Evolutionary conservation across 2,797 vertebrate genomes (phyloP).

Genomic region (Sebastes kiyomatsui): DNA sequence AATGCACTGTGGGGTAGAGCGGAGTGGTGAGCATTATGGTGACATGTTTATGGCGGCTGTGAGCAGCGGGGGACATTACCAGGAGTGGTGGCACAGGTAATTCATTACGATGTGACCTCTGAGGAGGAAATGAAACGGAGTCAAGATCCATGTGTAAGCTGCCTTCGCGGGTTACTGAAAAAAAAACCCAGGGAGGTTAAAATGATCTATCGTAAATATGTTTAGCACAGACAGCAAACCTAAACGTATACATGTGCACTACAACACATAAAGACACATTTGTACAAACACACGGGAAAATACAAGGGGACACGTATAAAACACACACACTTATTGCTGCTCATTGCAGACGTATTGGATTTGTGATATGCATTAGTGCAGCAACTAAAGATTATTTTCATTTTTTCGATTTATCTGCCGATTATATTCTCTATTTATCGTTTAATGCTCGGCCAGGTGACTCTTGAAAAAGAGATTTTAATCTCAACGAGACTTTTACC

Average conservation of each 20-base stretch:
- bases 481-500: no score
- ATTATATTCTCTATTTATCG: background rate
- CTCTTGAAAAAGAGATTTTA: no score
- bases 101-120: constrained; percentile 91
- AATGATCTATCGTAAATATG: constrained; percentile 39
- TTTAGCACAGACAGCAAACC: constrained; percentile 17
- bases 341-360: background rate
- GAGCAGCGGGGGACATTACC: constrained; percentile 89
- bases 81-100: constrained; percentile 90
- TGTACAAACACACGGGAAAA: constrained; percentile 11
- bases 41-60: constrained; percentile 94
- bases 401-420: background rate
- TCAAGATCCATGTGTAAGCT: constrained; percentile 66
- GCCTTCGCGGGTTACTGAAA: constrained; percentile 55
- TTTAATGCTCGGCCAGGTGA: background rate
- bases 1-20: constrained; percentile 86
- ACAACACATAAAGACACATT: constrained; percentile 6
- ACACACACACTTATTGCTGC: constrained; percentile 1
- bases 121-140: constrained; percentile 81
- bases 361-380: background rate
- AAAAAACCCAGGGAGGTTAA: constrained; percentile 36
- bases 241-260: background rate
- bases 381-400: background rate
- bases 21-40: constrained; percentile 95
- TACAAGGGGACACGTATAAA: background rate